Conservation (phyloP, 2,888 invertebrate species). For the Sarcophaga rosellei region DNA sequence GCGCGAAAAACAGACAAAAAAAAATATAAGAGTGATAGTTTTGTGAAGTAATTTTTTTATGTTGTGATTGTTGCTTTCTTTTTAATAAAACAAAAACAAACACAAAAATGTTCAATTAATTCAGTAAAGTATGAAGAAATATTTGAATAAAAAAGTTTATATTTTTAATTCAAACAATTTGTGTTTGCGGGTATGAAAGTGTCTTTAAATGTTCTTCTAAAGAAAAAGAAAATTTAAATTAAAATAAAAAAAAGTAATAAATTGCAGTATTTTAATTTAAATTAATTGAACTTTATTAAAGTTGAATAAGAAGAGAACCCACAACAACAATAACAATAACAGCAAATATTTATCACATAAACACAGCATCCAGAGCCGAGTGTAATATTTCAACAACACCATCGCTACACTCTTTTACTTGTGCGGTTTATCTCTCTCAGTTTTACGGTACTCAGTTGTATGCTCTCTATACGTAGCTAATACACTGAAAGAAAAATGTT, state of each 20-base stretch:
- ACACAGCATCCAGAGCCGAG: conserved; percentile 12
- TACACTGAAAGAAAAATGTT: conserved; percentile 46
- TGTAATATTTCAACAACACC: conserved; percentile 50
- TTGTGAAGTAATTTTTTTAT: too few species aligned
- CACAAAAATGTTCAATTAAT: neutral
- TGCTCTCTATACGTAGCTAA: neutral
- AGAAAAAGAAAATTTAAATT: conserved; percentile 14
- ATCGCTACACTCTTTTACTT: neutral
- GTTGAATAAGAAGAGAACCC: conserved; percentile 6
- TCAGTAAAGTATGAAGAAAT: too few species aligned
- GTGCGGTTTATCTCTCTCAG: neutral
- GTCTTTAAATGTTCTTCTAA: neutral
- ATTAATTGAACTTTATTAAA: conserved; percentile 71
- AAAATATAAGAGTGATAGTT: too few species aligned
- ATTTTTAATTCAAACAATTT: neutral
- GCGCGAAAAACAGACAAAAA: neutral
- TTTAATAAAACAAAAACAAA: neutral
- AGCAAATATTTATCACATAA: conserved; percentile 6
- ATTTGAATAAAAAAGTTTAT: neutral
- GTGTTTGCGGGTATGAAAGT: neutral
- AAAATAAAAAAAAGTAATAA: conserved; percentile 9
- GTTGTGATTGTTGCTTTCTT: too few species aligned
- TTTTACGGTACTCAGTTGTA: neutral
- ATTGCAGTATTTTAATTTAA: conserved; percentile 66
- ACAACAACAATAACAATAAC: conserved; percentile 3